Base-by-base conservation (phyloP, 2,113 vertebrate genomes). In the Apteryx mantelli region DNA sequence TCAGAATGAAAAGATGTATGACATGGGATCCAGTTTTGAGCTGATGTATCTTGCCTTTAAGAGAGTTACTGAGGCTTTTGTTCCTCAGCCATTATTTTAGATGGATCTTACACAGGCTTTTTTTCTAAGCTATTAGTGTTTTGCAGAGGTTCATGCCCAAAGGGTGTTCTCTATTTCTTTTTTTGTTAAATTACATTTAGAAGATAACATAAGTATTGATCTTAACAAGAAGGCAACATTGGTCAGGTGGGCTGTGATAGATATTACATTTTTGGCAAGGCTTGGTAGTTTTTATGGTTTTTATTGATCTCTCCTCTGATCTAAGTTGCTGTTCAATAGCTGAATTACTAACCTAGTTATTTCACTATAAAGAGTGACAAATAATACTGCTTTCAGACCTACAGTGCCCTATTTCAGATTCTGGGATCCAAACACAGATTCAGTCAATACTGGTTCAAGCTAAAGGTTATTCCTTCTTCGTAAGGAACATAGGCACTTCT, bases 241-340 rank as follows among this genome's bases (percentile, higher is more conserved):
- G 82, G 55, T 88, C 46, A 26, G 77, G 81, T 95, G 83, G 95
- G 38, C 70, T 82, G 48, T 20, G 2, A 82, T 28, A 61, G 53
- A 76, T 89, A 89, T 7, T 87, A 52, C 24, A 14, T 90, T 96
- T 97, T 95, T 92, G 48, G 93, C 93, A 92, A 75, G 73, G n/a
- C n/a, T 68, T 94, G n/a, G 36, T 77, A 36, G 91, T 69, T 91
- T 92, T 96, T 88, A 81, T 74, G 46, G 4, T 91, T 95, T 93
- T 94, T 93, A 88, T 95, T 91, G 92, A 92, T 66, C 25, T 80
- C 2, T 38, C 3, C 91, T 96, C 91, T 6, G 5, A 30, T 75
- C 70, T 88, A 82, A 97, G 48, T 53, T 76, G 79, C 73, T 69
- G 73, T 50, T 80, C 85, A 60, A 95, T 93, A 74, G 44, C 64